Evolutionary conservation across 2,113 vertebrate species (phyloP).

Genomic region (Menura novaehollandiae): DNA sequence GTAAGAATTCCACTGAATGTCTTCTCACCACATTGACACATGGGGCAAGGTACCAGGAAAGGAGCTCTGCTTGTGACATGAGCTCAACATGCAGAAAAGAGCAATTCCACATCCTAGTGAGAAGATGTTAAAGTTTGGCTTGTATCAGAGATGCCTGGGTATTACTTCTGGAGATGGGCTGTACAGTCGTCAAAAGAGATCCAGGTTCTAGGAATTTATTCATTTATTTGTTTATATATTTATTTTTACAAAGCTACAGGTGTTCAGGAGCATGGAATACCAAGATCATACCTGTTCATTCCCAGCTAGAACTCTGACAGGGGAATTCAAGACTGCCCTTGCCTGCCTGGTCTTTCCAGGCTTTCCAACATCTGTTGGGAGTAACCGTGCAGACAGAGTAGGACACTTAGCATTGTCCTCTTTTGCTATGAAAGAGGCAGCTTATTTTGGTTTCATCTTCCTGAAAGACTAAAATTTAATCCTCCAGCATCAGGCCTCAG

Average conservation of each 20-base stretch:
- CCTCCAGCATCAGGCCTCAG: not conserved
- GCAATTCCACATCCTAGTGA: not conserved
- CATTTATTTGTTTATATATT: not conserved
- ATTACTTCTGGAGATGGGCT: not conserved
- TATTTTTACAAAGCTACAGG: not conserved
- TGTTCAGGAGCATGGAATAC: not conserved
- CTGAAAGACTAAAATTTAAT: not conserved
- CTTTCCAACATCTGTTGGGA: not conserved
- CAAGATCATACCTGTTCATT: not conserved
- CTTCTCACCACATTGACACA: not conserved
- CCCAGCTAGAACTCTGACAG: not conserved
- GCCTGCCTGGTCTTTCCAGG: not conserved
- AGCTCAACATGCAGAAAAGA: not conserved
- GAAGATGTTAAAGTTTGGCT: not conserved
- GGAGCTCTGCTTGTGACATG: not conserved
- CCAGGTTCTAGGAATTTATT: not conserved
- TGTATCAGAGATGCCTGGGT: not conserved
- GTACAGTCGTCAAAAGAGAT: not conserved
- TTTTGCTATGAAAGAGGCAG: not conserved
- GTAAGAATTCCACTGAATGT: not conserved
- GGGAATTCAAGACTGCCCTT: not conserved
- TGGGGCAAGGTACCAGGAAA: not conserved
- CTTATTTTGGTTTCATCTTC: not conserved
- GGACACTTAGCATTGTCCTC: not conserved
- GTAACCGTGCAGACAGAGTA: not conserved